phyloP scores from a whole-genome alignment of 53 echinoderm and acorn worm species.

The Arbacia lixula region DNA sequence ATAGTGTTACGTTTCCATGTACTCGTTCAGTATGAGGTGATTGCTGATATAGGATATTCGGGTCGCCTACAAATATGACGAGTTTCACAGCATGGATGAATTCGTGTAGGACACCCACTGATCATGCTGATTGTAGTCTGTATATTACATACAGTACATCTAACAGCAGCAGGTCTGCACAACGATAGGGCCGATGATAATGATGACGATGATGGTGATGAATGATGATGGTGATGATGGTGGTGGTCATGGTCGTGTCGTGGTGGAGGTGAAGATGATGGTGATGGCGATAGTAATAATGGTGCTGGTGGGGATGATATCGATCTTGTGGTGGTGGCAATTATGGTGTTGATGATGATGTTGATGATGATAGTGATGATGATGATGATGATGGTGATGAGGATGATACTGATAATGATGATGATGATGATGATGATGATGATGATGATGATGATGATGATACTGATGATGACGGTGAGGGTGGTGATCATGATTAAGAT shows the following conservation, averaged over 20 bases:
- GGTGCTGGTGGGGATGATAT: background rate
- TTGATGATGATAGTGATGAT: background rate
- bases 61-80: too few species aligned
- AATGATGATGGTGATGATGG: background rate
- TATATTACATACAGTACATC: too few species aligned
- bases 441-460: constrained; percentile 16
- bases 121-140: too few species aligned
- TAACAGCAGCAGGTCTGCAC: too few species aligned
- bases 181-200: background rate
- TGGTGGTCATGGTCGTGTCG: background rate
- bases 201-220: background rate
- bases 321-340: background rate
- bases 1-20: too few species aligned
- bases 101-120: too few species aligned
- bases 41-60: too few species aligned
- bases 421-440: constrained; percentile 1
- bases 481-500: constrained; percentile 2
- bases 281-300: background rate
- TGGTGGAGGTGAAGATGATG: background rate
- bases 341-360: background rate
- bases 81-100: too few species aligned
- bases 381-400: background rate
- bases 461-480: background rate
- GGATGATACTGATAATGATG: background rate
- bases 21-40: too few species aligned